Conservation (phyloP, 2,113 vertebrate species). For the Triplophysa siluroides region DNA sequence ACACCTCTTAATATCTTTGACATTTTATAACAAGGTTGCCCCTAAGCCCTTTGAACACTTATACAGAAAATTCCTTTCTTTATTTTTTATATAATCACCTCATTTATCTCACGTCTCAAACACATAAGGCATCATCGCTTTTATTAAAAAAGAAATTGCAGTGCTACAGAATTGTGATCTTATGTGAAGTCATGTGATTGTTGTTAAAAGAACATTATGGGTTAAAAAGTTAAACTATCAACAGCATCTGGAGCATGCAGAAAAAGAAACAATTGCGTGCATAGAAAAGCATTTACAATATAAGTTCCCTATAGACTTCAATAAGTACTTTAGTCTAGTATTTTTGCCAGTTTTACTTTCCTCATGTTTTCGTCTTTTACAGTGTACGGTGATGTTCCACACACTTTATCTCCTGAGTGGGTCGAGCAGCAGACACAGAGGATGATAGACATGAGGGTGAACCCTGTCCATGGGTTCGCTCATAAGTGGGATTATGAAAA, state of each 20-base stretch:
- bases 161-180: background rate
- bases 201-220: background rate
- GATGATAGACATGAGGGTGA: slow-evolving; percentile 84
- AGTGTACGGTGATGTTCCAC: slow-evolving; percentile 79
- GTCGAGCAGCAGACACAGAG: slow-evolving; percentile 78
- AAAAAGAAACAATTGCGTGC: too few relatives aligned
- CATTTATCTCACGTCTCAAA: background rate
- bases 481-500: slow-evolving; percentile 85
- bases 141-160: background rate
- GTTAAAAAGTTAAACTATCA: background rate
- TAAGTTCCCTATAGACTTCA: too few relatives aligned
- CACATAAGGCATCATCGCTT: background rate
- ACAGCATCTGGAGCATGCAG: too few relatives aligned
- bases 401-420: slow-evolving; percentile 81
- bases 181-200: background rate
- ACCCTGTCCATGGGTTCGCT: slow-evolving; percentile 77
- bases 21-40: slow-evolving; percentile 26
- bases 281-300: too few relatives aligned
- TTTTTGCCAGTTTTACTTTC: background rate
- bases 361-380: slow-evolving; percentile 10
- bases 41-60: slow-evolving; percentile 21
- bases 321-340: too few relatives aligned
- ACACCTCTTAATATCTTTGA: slow-evolving; percentile 46
- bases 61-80: background rate
- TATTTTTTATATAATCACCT: background rate